Base-by-base conservation (phyloP, 2,797 vertebrate genomes). In the Darevskia mixta region DNA sequence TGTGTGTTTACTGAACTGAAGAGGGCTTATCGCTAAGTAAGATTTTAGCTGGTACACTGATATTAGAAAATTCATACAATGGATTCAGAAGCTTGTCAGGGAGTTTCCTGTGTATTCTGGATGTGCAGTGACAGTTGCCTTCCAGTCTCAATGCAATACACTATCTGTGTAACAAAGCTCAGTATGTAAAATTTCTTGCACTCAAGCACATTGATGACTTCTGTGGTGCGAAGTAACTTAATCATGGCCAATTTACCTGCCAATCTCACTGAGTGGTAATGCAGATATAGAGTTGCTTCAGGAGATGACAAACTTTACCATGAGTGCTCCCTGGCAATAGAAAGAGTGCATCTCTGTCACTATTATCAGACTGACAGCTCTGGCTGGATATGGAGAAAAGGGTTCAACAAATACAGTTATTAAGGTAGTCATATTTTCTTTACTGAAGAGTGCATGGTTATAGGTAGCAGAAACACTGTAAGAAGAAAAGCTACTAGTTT, bases 381-480 rank as follows among this genome's bases (percentile, higher is more conserved):
- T 29, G 25, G 7, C 32, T 82, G 25, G 55, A 38, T 49, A 71
- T 11, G 20, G 32, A 18, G 35, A 23, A 71, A 79, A 69, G n/a
- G 15, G 15, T 38, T 79, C 69, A 43, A 69, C 64, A 79, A 71
- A 61, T 79, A 79, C 45, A 83, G 35, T 58, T 20, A 69, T 41
- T 80, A 82, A 82, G 29, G 10, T 2, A 45, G 3, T 20, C 20
- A 0, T 1, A 66, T 88, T 88, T 78, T 29, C 41, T 61, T 25
- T 73, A 66, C 66, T 3, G 38, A 86, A 73, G 17, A 93, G 1
- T 77, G 83, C 69, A 75, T 69, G 29, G 17, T 79, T 88, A 76
- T 38, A 81, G 49, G 4, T 61, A 87, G 23, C 73, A 3, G 2
- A 72, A 38, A 58, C 71, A 25, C 23, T 61, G 15, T 1, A 6